phyloP scores from a whole-genome alignment of 2,113 vertebrate species.

The Ageneiosus marmoratus region DNA sequence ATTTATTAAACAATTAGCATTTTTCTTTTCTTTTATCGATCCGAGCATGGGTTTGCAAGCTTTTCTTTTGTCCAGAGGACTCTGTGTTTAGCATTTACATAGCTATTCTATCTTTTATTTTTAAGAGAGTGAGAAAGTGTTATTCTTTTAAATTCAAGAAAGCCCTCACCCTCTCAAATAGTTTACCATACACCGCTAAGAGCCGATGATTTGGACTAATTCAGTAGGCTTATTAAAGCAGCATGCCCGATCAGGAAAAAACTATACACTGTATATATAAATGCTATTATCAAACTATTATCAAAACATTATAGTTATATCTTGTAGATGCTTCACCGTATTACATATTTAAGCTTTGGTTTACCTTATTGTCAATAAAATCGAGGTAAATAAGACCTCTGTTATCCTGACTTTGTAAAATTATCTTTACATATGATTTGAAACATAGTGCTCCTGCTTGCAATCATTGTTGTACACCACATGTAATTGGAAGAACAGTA shows the following conservation, averaged over 20 bases:
- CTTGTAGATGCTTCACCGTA: background rate
- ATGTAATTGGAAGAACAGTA: background rate
- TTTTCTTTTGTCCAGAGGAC: conserved; percentile 28
- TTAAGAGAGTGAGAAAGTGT: background rate
- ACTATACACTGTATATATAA: background rate
- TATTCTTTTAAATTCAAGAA: conserved; percentile 5
- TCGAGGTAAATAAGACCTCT: background rate
- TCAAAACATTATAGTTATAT: background rate
- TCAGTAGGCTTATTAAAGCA: background rate
- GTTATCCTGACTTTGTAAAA: background rate
- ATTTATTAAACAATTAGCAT: conserved; percentile 49
- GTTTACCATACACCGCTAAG: background rate
- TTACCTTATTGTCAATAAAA: background rate
- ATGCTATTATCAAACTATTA: background rate
- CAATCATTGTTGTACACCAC: background rate
- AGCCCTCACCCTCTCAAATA: background rate
- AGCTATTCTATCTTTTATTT: conserved; percentile 10
- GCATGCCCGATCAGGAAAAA: background rate
- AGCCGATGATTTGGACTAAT: background rate
- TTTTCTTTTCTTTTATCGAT: conserved; percentile 28
- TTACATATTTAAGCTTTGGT: background rate
- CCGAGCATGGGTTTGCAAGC: conserved; percentile 31
- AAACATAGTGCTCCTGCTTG: background rate
- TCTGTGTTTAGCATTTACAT: conserved; percentile 54
- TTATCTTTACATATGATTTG: background rate